Percentiles rank a stretch among this genome's conserved stretches.
phyloP scores from a whole-genome alignment of 2,113 vertebrate genomes.

The Anas platyrhynchos region DNA sequence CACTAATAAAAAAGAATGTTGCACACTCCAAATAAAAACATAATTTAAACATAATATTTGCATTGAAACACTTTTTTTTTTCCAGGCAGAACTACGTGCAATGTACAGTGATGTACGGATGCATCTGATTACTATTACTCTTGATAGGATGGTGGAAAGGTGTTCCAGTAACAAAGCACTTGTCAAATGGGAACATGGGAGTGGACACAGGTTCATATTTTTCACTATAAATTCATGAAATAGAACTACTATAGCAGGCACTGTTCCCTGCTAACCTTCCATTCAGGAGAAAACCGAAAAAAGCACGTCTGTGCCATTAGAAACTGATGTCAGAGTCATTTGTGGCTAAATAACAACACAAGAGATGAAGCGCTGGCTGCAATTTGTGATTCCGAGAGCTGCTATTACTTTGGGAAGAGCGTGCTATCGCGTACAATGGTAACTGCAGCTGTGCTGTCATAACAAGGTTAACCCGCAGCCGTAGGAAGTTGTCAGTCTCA shows the following conservation, averaged over 20 bases:
- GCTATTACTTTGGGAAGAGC: not conserved
- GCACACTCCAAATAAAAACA: not conserved
- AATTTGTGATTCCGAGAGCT: not conserved
- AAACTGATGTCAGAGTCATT: not conserved
- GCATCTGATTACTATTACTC: not conserved
- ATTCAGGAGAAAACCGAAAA: rapidly evolving
- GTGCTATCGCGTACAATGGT: not conserved
- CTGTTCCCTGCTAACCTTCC: not conserved
- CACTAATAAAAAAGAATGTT: not conserved
- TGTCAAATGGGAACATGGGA: not conserved
- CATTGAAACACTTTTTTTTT: not conserved
- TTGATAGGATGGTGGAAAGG: not conserved
- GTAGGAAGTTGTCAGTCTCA: slow-evolving; percentile 37
- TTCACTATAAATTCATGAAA: not conserved
- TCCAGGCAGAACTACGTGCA: not conserved
- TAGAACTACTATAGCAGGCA: not conserved
- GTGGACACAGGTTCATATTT: not conserved
- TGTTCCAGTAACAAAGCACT: not conserved
- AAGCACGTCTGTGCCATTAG: not conserved
- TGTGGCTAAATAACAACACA: not conserved
- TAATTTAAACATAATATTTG: not conserved
- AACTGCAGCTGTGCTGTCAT: slow-evolving; percentile 49
- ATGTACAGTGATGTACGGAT: not conserved
- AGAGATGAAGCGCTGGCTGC: not conserved
- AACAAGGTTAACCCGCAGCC: slow-evolving; percentile 39